A percentile compares a stretch with the other conserved stretches of the same genome.
These are phyloP conservation scores for Silurus asotus DNA, from an alignment of 2,113 vertebrate species.

Conservation along the genomic window DNA sequence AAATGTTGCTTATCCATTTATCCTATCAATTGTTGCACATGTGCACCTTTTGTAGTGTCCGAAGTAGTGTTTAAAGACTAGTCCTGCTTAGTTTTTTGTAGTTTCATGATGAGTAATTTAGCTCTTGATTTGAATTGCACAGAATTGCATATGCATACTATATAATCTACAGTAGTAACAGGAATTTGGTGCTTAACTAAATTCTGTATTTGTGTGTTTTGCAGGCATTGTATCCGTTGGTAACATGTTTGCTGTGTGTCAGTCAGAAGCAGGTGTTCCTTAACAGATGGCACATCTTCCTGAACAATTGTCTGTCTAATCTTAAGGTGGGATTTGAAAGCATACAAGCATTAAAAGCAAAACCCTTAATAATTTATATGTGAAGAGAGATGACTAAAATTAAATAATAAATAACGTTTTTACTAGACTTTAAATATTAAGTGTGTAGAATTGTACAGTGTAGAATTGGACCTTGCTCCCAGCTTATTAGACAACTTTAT, in stretches of 20 bases:
- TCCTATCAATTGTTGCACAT: too few relatives aligned
- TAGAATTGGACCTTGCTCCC: background rate
- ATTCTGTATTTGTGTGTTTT: slow-evolving; percentile 31
- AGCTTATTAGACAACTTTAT: background rate
- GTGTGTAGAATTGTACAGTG: background rate
- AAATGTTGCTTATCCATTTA: background rate
- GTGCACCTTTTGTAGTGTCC: too few relatives aligned
- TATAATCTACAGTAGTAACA: background rate
- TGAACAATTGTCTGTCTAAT: slow-evolving; percentile 98
- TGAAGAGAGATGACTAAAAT: background rate
- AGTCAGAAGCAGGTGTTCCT: slow-evolving; percentile 98
- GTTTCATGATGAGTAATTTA: background rate
- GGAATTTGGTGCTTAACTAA: background rate
- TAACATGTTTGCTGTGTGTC: slow-evolving; percentile 96
- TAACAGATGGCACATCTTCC: slow-evolving; percentile 96
- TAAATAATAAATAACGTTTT: background rate
- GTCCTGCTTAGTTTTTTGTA: too few relatives aligned
- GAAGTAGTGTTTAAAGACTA: too few relatives aligned
- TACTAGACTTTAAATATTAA: background rate
- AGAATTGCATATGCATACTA: background rate
- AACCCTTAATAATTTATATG: background rate
- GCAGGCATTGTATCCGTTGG: slow-evolving; percentile 95
- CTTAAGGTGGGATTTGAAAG: slow-evolving; percentile 82
- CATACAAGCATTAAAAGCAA: background rate
- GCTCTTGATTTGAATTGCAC: background rate